Evolutionary conservation across 2,797 vertebrate species (phyloP), one percentile per base, ranked within the genome.

Genomic region (Schizothorax lantsangensis): DNA sequence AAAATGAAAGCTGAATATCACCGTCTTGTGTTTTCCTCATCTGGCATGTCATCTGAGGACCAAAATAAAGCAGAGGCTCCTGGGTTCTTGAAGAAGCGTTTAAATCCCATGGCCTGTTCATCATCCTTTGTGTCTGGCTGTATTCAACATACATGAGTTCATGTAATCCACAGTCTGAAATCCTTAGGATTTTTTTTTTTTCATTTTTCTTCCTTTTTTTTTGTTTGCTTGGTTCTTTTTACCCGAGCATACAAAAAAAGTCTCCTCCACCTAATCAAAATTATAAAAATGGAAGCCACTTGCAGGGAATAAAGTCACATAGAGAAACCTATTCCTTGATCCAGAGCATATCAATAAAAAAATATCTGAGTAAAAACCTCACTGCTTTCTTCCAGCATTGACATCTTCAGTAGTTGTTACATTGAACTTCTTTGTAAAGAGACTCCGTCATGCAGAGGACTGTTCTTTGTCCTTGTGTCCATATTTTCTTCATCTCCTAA

Each of bases 231-330:
- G 54, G 84, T 93, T 92, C 90, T 92, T 93, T 93, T 91, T 87
- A 90, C 90, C 91, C 91, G 91, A 72, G 88, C 90, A 91, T 91
- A 94, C 90, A 95, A 95, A 95, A 89, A 77, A 89, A 77, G 79
- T 71, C 71, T 52, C 71, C 86, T 79, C 59, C 82, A 71, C 79
- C 45, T n/a, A 79, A 66, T 80, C 45, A 86, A 88, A 89, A 59
- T 88, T 95, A 96, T 87, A 95, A 96, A 96, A 95, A 89, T 94
- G 95, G 95, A 96, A 95, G 95, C 94, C 94, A 94, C 91, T 93
- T 93, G 93, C 94, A 95, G 93, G 95, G 93, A 93, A 93, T 92
- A 91, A 89, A 92, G 93, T 93, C 90, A 88, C 88, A 89, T 88
- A 93, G 89, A 91, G 90, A 91, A 79, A 92, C 92, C 92, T 90